These are phyloP conservation scores for Torymus aiolomorphi DNA, from an alignment of 2,888 invertebrate species.

Conservation along the genomic window DNA sequence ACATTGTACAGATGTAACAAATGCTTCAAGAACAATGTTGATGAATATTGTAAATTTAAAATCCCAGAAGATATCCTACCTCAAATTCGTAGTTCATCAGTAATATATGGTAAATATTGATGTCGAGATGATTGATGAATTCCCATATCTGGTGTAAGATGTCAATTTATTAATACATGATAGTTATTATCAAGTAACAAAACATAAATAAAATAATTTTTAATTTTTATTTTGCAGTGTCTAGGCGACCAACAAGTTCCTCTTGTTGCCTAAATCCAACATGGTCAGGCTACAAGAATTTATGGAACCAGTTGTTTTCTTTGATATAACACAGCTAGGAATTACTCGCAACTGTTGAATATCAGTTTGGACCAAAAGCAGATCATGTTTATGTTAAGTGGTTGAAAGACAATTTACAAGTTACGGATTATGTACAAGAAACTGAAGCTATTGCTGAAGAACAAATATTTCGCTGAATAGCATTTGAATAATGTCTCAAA, in stretches of 20 bases:
- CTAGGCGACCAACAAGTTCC: conserved; percentile 98
- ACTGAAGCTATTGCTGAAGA: conserved; percentile 85
- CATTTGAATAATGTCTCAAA: too few species aligned
- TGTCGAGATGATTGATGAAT: conserved; percentile 83
- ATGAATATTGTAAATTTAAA: conserved; percentile 94
- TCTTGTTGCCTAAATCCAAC: conserved; percentile 91
- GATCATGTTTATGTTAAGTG: conserved; percentile 91
- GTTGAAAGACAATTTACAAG: conserved; percentile 92
- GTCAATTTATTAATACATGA: background rate
- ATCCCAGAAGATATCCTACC: conserved; percentile 90
- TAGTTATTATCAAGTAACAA: background rate
- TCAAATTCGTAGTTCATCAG: conserved; percentile 92
- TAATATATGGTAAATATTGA: conserved; percentile 89
- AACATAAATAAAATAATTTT: conserved; percentile 15
- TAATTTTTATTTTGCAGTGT: conserved; percentile 77
- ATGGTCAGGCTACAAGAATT: conserved; percentile 96
- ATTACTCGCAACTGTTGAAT: conserved; percentile 95
- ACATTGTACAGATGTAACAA: conserved; percentile 96
- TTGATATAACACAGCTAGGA: conserved; percentile 99
- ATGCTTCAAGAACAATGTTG: conserved; percentile 97
- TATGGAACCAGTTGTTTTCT: conserved; percentile 98
- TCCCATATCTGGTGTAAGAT: conserved; percentile 84
- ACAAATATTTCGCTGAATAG: too few species aligned
- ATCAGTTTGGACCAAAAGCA: conserved; percentile 89
- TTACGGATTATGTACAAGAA: conserved; percentile 85